Conservation (phyloP, 2,113 vertebrate genomes). For the Charina bottae region DNA sequence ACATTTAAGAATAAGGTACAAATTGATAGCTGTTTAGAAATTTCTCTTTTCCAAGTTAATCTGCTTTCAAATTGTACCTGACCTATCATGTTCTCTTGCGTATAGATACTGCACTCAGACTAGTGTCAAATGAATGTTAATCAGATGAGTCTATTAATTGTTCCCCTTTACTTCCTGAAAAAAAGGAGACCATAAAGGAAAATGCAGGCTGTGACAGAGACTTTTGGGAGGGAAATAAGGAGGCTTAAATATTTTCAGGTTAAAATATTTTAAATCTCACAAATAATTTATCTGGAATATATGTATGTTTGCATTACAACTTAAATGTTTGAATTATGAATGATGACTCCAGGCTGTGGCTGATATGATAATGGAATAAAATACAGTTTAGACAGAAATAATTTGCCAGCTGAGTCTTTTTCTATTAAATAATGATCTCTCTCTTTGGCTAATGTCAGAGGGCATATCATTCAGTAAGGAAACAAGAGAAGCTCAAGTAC, state of each 20-base stretch:
- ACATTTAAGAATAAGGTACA: neutral
- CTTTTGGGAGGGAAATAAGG: neutral
- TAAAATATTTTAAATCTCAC: slow-evolving; percentile 44
- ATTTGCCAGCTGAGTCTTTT: slow-evolving; percentile 55
- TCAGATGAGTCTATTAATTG: neutral
- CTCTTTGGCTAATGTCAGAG: slow-evolving; percentile 39
- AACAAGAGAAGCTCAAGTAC: slow-evolving; percentile 29
- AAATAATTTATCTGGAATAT: slow-evolving; percentile 41
- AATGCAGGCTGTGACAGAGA: neutral
- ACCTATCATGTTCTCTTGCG: neutral
- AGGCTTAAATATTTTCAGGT: neutral
- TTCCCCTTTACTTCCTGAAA: neutral
- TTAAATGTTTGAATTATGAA: slow-evolving; percentile 31
- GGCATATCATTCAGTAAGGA: slow-evolving; percentile 22
- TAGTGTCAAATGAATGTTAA: neutral
- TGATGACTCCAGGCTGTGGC: slow-evolving; percentile 47
- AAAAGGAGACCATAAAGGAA: neutral
- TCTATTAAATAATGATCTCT: slow-evolving; percentile 57
- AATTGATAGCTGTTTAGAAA: neutral
- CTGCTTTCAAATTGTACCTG: neutral
- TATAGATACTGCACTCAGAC: slow-evolving; percentile 15
- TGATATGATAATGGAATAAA: slow-evolving; percentile 51
- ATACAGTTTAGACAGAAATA: slow-evolving; percentile 40
- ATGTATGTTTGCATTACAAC: slow-evolving; percentile 45
- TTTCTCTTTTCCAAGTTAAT: neutral